Evolutionary conservation across 1,140 invertebrate genomes (phyloP).

Genomic region (Drosophila carrolli): DNA sequence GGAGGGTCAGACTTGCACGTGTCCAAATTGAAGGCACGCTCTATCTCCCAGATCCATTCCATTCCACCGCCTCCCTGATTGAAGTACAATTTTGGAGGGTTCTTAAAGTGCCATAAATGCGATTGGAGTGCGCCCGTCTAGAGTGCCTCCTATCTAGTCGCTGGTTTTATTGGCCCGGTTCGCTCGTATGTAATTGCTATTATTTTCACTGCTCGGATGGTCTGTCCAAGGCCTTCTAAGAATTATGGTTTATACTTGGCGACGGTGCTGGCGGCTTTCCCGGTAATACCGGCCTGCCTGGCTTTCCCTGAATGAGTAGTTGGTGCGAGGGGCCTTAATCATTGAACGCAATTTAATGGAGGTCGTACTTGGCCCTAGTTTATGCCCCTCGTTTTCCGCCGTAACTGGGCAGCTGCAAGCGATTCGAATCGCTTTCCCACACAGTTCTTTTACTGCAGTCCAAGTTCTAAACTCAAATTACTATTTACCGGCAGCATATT

Average conservation of each 20-base stretch:
- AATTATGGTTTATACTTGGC: conserved; percentile 51
- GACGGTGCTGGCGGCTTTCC: conserved; percentile 31
- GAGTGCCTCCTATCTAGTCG: conserved; percentile 19
- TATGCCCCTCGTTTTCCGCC: conserved; percentile 15
- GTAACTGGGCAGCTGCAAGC: conserved; percentile 21
- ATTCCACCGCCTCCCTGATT: conserved; percentile 3
- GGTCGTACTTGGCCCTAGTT: conserved; percentile 20
- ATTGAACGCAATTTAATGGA: conserved; percentile 48
- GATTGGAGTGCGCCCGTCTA: conserved; percentile 36
- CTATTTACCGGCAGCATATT: background rate
- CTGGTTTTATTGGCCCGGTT: conserved; percentile 59
- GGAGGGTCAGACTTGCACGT: conserved; percentile 56
- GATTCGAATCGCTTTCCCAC: conserved; percentile 36
- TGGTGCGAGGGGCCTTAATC: conserved; percentile 45
- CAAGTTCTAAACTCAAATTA: conserved; percentile 9
- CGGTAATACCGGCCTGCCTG: conserved; percentile 21
- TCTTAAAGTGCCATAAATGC: conserved; percentile 77
- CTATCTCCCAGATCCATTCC: conserved; percentile 7
- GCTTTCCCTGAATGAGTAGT: conserved; percentile 57
- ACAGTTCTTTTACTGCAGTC: background rate
- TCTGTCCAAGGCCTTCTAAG: conserved; percentile 45
- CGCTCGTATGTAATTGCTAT: conserved; percentile 68
- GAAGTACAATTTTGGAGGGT: conserved; percentile 30
- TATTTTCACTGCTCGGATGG: conserved; percentile 43
- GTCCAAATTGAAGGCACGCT: conserved; percentile 76